phyloP scores from a whole-genome alignment of 2,888 invertebrate species.

The Lamellibrachia satsuma region DNA sequence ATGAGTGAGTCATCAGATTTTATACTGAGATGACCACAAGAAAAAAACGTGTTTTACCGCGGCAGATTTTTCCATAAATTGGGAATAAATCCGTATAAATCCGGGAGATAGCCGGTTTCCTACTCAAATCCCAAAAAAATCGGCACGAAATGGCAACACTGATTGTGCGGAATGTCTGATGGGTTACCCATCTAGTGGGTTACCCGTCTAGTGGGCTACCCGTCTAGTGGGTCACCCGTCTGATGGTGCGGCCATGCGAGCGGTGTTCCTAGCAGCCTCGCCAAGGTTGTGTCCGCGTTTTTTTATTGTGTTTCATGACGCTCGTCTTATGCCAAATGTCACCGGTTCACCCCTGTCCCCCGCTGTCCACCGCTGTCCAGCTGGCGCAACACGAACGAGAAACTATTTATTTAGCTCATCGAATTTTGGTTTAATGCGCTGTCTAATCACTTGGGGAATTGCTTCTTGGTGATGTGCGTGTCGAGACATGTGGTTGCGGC shows the following conservation, averaged over 20 bases:
- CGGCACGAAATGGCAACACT: too few species aligned
- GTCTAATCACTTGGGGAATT: slow-evolving; percentile 10
- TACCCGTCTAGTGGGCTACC: too few species aligned
- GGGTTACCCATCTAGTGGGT: too few species aligned
- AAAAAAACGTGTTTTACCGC: too few species aligned
- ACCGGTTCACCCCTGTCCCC: neutral
- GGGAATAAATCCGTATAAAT: too few species aligned
- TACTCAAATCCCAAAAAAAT: too few species aligned
- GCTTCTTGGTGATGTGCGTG: neutral
- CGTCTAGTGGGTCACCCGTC: too few species aligned
- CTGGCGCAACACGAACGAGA: neutral
- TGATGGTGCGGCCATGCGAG: neutral
- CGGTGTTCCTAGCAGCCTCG: neutral
- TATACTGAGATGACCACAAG: too few species aligned
- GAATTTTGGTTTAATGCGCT: neutral
- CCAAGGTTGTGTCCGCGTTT: neutral
- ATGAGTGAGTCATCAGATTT: too few species aligned
- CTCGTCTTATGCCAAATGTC: neutral
- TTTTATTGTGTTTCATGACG: neutral
- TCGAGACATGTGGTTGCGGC: neutral
- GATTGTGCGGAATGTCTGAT: too few species aligned
- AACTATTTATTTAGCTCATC: neutral
- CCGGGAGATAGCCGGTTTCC: too few species aligned
- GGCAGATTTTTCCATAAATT: too few species aligned
- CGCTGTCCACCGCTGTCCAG: neutral